Base-by-base conservation (phyloP, 2,113 vertebrate genomes). In the Peromyscus polionotus region DNA sequence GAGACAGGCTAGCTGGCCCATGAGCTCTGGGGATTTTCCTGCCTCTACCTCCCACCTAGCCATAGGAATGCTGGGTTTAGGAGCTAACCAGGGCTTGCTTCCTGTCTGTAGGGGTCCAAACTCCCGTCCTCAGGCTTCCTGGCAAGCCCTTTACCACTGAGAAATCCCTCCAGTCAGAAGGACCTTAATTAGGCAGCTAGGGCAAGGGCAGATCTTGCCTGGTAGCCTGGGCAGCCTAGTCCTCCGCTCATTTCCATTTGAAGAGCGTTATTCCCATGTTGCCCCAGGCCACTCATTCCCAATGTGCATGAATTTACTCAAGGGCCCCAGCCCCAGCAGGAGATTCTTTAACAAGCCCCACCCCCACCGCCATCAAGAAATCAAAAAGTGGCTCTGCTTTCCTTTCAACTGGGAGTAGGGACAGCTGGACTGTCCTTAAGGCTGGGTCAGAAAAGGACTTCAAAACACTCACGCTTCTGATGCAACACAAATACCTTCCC, bases 171-270 rank as follows among this genome's bases (percentile, higher is more conserved):
- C 2, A 36, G 42, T 33, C 1, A 77, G 97, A 45, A 84, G 93
- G 61, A 92, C 91, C 65, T 95, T 87, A 81, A 96, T 67, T 95
- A 88, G 97, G 89, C 5, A 31, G 95, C 87, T 3, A 45, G 7
- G 0, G n/a, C 39, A 3, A 54, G 3, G 0, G 19, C 63, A 2
- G 65, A 9, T 80, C 91, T 87, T 77, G 57, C 36, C 77, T 94
- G 93, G 67, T 63, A 42, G 89, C 90, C 63, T 86, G 79, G 93
- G 86, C 88, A 97, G 97, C 51, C 90, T 4, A 26, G 59, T 90
- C 31, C 88, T 28, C 88, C 17, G 48, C 42, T 96, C 20, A 80
- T 96, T 97, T 98, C 92, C 81, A 91, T 83, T 57, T 95, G 76
- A 98, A 96, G 88, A 77, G 31, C 6, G 10, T 54, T 89, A 96